Percentiles rank a stretch among this genome's conserved stretches.
Evolutionary conservation across 2,888 invertebrate genomes (phyloP).

Genomic region (Auanema sp.): DNA sequence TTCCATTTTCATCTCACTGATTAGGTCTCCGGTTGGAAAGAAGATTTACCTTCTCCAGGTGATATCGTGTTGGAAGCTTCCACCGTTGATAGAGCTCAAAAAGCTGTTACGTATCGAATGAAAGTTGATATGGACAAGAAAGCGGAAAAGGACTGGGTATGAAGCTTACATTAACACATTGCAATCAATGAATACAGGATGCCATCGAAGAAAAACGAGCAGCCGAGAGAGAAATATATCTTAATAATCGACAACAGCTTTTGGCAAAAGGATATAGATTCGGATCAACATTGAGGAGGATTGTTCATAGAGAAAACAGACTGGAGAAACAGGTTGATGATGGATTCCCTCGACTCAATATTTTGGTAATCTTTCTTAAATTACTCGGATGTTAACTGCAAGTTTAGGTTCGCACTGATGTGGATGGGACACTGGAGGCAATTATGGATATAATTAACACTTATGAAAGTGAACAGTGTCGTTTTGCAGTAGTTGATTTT

Average conservation of each 20-base stretch:
- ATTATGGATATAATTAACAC: constrained; percentile 86
- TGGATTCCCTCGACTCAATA: constrained; percentile 35
- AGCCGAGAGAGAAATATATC: constrained; percentile 54
- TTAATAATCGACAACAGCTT: constrained; percentile 47
- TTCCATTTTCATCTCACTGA: constrained; percentile 76
- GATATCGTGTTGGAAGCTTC: constrained; percentile 83
- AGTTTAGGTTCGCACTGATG: constrained; percentile 74
- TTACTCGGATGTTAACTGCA: constrained; percentile 4
- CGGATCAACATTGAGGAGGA: constrained; percentile 39
- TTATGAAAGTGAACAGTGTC: constrained; percentile 73
- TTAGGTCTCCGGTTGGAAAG: constrained; percentile 77
- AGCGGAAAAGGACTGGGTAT: constrained; percentile 65
- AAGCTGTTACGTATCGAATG: constrained; percentile 75
- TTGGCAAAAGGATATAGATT: constrained; percentile 38
- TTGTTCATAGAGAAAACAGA: constrained; percentile 45
- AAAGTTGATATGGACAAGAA: constrained; percentile 72
- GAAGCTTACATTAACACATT: not conserved
- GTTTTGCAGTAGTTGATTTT: constrained; percentile 82
- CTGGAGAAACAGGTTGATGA: constrained; percentile 40
- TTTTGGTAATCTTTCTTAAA: constrained; percentile 35
- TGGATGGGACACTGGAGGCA: constrained; percentile 93
- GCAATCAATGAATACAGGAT: constrained; percentile 18
- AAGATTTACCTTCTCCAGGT: constrained; percentile 81
- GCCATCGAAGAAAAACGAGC: constrained; percentile 43
- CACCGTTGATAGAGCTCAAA: constrained; percentile 73